Percentiles rank a stretch among this genome's conserved stretches.
Evolutionary conservation across 2,888 invertebrate species (phyloP).

Genomic region (Amaurobius ferox): DNA sequence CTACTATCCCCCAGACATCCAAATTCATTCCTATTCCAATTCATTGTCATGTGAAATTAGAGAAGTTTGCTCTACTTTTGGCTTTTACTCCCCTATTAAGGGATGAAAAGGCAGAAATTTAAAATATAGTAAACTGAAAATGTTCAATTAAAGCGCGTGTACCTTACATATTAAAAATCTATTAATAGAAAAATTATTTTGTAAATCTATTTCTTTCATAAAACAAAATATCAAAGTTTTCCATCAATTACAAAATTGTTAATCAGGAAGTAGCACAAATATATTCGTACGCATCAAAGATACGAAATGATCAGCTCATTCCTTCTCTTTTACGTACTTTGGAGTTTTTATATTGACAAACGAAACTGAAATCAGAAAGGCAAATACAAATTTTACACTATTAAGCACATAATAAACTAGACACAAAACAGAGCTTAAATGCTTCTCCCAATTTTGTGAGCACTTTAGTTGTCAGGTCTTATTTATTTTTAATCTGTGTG

Average conservation of each 20-base stretch:
- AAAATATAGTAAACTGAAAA: too few species aligned
- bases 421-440: conserved; percentile 9
- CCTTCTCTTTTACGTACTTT: neutral
- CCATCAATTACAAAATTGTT: neutral
- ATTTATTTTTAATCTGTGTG: conserved; percentile 57
- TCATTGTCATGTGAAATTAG: too few species aligned
- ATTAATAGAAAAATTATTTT: too few species aligned
- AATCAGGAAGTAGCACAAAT: neutral
- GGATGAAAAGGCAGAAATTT: too few species aligned
- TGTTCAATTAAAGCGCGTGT: too few species aligned
- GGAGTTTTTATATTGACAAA: neutral
- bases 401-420: conserved; percentile 1
- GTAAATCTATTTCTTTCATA: too few species aligned
- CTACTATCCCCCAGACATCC: too few species aligned
- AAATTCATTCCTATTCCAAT: too few species aligned
- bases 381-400: conserved; percentile 5
- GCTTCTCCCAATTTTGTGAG: neutral
- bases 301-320: neutral
- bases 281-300: neutral
- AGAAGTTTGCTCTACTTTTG: too few species aligned
- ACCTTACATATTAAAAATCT: too few species aligned
- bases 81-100: too few species aligned
- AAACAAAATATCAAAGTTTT: too few species aligned
- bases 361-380: conserved; percentile 2
- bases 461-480: conserved; percentile 18